Conservation (phyloP, 2,113 vertebrate species). For the Gyps fulvus region DNA sequence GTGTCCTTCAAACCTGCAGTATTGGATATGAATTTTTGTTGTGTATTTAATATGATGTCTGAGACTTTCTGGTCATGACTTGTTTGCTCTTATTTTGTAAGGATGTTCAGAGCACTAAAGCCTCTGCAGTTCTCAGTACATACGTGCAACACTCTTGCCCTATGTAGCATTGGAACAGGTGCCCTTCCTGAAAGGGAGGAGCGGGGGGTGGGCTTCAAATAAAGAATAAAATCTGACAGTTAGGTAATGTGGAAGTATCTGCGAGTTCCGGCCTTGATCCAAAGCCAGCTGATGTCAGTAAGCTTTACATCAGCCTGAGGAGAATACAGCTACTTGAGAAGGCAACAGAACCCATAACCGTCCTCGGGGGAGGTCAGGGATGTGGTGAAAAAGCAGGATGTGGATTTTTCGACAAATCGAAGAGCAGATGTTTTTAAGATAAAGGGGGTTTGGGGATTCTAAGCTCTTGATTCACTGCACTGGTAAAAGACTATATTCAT, state of each 20-base stretch:
- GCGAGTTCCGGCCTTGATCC: neutral
- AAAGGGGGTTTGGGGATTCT: accelerated
- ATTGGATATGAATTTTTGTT: neutral
- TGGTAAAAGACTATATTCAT: neutral
- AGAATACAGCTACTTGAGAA: neutral
- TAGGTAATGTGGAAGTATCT: neutral
- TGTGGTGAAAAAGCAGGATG: neutral
- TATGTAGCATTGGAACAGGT: neutral
- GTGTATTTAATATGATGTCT: neutral
- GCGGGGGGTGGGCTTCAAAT: neutral
- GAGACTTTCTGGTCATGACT: neutral
- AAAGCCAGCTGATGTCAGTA: neutral
- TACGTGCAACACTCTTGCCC: neutral
- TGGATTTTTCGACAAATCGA: neutral
- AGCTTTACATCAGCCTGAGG: neutral
- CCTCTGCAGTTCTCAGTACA: neutral
- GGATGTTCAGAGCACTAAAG: neutral
- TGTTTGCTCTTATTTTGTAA: neutral
- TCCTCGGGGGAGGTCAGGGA: neutral
- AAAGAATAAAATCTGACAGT: neutral
- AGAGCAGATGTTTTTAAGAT: neutral
- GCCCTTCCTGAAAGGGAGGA: neutral
- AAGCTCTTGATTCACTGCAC: neutral
- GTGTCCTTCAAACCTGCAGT: neutral
- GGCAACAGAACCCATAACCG: neutral